Evolutionary conservation across 2,113 vertebrate species (phyloP).

Genomic region (Zosterops borbonicus): DNA sequence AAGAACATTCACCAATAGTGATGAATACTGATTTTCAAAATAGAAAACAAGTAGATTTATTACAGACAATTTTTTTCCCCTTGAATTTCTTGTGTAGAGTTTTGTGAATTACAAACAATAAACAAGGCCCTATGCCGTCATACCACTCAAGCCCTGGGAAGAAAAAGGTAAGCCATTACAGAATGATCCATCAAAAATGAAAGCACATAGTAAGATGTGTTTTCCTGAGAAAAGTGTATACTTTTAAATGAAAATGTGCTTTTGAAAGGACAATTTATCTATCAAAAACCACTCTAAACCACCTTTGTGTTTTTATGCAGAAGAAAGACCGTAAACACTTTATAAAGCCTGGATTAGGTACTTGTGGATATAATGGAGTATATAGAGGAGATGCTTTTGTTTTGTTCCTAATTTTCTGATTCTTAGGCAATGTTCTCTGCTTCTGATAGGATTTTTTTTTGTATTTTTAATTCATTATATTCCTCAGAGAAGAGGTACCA

Average conservation of each 20-base stretch:
- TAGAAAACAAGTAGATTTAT: background rate
- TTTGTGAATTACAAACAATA: background rate
- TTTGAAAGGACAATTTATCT: conserved; percentile 2
- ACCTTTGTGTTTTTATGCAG: background rate
- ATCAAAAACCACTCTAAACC: background rate
- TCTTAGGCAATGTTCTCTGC: background rate
- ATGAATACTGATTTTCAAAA: background rate
- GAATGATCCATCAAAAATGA: background rate
- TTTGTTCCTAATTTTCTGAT: background rate
- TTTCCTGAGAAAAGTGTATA: background rate
- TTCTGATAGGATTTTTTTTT: background rate
- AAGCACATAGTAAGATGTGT: background rate
- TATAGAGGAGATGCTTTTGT: background rate
- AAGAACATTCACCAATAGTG: background rate
- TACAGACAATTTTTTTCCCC: background rate
- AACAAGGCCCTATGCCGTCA: background rate
- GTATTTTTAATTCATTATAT: background rate
- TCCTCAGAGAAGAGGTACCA: background rate
- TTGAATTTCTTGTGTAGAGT: background rate
- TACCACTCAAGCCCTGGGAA: background rate
- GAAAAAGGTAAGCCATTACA: background rate
- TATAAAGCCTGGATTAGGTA: background rate
- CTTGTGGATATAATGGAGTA: background rate
- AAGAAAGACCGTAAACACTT: background rate
- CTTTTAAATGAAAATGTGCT: background rate